phyloP scores from a whole-genome alignment of 2,113 vertebrate species.

The Megaleporinus macrocephalus region DNA sequence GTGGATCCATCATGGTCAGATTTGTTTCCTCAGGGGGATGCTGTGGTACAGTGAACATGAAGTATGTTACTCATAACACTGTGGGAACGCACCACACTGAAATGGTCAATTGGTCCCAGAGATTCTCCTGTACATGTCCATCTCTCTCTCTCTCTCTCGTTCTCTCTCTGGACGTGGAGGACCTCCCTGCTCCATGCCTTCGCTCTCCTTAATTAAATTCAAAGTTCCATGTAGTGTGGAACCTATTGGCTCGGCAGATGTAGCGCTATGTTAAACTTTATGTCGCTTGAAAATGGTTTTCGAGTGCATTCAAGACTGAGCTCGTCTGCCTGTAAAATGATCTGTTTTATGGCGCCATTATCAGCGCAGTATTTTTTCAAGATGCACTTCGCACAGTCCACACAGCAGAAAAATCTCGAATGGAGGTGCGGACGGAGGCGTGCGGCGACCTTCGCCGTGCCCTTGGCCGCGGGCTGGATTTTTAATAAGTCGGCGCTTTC shows the following conservation, averaged over 20 bases:
- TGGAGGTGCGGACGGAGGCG: slow-evolving; percentile 74
- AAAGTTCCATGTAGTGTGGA: slow-evolving; percentile 88
- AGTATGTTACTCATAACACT: background rate
- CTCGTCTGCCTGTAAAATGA: slow-evolving; percentile 93
- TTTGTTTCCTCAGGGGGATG: background rate
- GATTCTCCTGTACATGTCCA: background rate
- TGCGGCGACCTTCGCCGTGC: slow-evolving; percentile 73
- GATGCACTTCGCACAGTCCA: slow-evolving; percentile 70
- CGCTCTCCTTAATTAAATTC: slow-evolving; percentile 88
- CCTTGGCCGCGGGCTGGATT: slow-evolving; percentile 66
- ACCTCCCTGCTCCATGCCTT: slow-evolving; percentile 58
- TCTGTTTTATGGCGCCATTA: slow-evolving; percentile 87
- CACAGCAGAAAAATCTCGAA: slow-evolving; percentile 70
- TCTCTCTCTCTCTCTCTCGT: background rate
- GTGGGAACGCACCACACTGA: background rate
- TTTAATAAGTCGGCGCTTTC: background rate
- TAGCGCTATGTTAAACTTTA: slow-evolving; percentile 99
- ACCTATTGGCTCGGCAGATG: slow-evolving; percentile 93
- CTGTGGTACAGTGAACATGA: background rate
- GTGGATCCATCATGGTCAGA: background rate
- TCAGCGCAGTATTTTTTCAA: slow-evolving; percentile 77
- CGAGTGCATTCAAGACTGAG: slow-evolving; percentile 89
- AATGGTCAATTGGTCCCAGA: background rate
- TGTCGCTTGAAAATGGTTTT: slow-evolving; percentile 96
- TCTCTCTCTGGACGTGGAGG: slow-evolving; percentile 36